Evolutionary conservation across 2,797 vertebrate genomes (phyloP).

Genomic region (Triplophysa yarkandensis): DNA sequence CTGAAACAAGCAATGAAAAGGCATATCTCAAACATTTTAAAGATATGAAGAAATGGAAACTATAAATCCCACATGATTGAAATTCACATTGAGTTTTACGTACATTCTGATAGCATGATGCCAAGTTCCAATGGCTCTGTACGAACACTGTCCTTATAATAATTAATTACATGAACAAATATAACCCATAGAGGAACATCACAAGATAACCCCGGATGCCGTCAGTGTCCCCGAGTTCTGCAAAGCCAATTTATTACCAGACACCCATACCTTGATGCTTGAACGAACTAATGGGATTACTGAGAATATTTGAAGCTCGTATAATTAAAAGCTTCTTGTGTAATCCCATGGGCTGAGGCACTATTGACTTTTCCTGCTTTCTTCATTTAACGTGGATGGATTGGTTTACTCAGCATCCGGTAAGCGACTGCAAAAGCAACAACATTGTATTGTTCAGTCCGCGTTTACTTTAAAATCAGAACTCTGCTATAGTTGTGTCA

Average conservation of each 20-base stretch:
- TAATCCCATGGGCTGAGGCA: slow-evolving; percentile 17
- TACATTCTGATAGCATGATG: background rate
- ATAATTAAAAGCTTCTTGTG: slow-evolving; percentile 27
- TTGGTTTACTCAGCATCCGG: background rate
- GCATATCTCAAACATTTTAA: background rate
- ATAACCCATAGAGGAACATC: background rate
- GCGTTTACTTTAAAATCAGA: background rate
- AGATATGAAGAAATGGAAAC: background rate
- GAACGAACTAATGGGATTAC: slow-evolving; percentile 29
- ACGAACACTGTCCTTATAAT: background rate
- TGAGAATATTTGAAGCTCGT: slow-evolving; percentile 12
- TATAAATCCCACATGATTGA: background rate
- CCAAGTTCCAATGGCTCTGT: background rate
- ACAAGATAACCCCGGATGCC: slow-evolving; percentile 1
- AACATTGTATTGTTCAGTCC: slow-evolving; percentile 3
- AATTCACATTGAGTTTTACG: background rate
- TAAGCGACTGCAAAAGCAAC: slow-evolving; percentile 11
- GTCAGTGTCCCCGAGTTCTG: background rate
- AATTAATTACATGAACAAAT: background rate
- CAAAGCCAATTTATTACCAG: slow-evolving; percentile 19
- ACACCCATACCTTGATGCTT: slow-evolving; percentile 22
- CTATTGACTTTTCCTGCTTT: slow-evolving; percentile 11
- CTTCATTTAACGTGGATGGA: background rate
- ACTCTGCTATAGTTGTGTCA: background rate
- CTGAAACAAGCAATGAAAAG: background rate